Percentiles rank a stretch among this genome's conserved stretches.
Evolutionary conservation across 2,797 vertebrate species (phyloP).

Genomic region (Alauda arvensis): DNA sequence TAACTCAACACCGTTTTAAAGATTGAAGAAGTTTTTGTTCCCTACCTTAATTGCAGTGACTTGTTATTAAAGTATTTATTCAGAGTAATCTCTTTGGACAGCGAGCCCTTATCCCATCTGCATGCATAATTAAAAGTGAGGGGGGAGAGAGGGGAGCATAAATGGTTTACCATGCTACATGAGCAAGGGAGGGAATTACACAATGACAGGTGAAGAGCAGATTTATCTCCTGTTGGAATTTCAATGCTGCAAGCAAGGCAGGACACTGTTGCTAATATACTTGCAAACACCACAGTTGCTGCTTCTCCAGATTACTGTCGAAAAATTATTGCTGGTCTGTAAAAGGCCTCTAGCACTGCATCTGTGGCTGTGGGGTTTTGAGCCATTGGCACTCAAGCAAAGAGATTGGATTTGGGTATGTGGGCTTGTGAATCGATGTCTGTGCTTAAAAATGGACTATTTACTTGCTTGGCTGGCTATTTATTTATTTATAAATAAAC

Average conservation of each 20-base stretch:
- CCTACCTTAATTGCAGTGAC: constrained; percentile 60
- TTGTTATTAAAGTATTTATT: constrained; percentile 69
- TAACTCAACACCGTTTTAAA: constrained; percentile 66
- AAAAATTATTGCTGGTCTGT: constrained; percentile 36
- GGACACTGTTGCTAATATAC: constrained; percentile 62
- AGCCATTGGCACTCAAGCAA: neutral
- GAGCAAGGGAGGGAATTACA: constrained; percentile 55
- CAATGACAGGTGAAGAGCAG: constrained; percentile 58
- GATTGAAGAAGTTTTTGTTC: constrained; percentile 65
- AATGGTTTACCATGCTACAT: constrained; percentile 57
- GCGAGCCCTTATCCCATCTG: constrained; percentile 59
- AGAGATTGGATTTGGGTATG: constrained; percentile 32
- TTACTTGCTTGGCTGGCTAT: constrained; percentile 42
- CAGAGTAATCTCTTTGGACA: constrained; percentile 67
- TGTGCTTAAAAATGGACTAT: constrained; percentile 42
- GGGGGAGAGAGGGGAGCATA: constrained; percentile 40
- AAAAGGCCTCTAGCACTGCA: constrained; percentile 34
- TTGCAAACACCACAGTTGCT: constrained; percentile 48
- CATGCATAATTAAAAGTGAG: constrained; percentile 64
- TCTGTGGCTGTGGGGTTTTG: constrained; percentile 33
- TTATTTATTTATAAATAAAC: constrained; percentile 63
- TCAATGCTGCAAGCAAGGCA: constrained; percentile 53
- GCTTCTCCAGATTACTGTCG: constrained; percentile 44
- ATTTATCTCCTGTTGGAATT: constrained; percentile 60
- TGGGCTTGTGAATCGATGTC: constrained; percentile 38